Base-by-base conservation (phyloP, 2,797 vertebrate genomes). In the Mergus octosetaceus region DNA sequence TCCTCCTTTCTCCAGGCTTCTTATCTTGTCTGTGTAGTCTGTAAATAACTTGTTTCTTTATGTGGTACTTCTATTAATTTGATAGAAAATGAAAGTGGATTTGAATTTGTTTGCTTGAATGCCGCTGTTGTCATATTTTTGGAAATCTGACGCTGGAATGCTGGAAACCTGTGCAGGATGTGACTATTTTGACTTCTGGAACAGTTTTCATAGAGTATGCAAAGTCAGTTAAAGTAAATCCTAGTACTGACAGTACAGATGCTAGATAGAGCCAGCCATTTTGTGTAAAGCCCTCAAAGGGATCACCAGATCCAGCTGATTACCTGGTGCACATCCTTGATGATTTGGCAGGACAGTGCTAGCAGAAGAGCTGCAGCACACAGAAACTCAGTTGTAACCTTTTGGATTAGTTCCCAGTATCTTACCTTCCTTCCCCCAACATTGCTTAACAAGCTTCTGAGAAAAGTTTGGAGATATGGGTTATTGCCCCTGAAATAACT, bases 401-500 rank as follows among this genome's bases (percentile, higher is more conserved):
- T 61, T 74, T 53, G 68, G 71, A 43, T 34, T 22, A 1, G 32
- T 74, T 79, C 87, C 68, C 75, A 69, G 24, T 1, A 36, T 84
- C n/a, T 70, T 49, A 58, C 80, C 89, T 92, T 68, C 62, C 7
- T 2, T 78, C 27, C 62, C 66, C 56, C 84, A 17, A 1, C 11
- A 20, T n/a, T 30, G 45, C 66, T 64, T 60, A 83, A 85, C 38
- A 5, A 57, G 39, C 72, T 74, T 60, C 87, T 85, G 64, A 89
- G 90, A 94, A 95, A 75, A 89, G 77, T 68, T 76, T 38, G 84
- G 71, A 79, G 60, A 89, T 49, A 34, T 0, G 66, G 79, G 88
- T 94, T 94, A 92, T 95, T 90, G 92, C 94, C 93, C 88, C 74
- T 93, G 68, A 49, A 94, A 74, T 28, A 38, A 82, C 1, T 76